Evolutionary conservation across 1,140 invertebrate genomes (phyloP), one percentile per base, ranked within the genome.

Genomic region (Drosophila ficusphila): DNA sequence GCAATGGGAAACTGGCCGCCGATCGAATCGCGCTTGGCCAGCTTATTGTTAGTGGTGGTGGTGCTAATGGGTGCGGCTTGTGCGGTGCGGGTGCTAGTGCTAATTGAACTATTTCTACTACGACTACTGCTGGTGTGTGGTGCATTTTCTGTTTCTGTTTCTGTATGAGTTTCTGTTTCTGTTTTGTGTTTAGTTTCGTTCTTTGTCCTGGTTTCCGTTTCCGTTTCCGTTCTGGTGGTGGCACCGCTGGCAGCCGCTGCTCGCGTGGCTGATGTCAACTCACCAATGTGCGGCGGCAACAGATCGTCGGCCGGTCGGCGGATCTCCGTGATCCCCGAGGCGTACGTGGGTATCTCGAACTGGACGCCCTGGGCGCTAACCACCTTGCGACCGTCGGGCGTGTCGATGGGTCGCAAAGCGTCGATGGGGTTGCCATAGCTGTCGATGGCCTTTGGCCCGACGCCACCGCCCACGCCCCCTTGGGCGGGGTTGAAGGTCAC

Each of bases 241-340:
- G 8, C 57, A 33, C 48, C 39, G 48, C 21, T 56, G 29, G 8
- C 57, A 36, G 48, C 25, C 46, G 58, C 39, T 62, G 56, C 16
- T 25, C 48, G 31, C 31, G 33, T 36, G 12, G 31, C 3, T 74
- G 54, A 6, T 74, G 54, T 77, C 33, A 90, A 90, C 90, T 91
- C 90, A 90, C 90, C 90, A 90, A 90, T 89, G 47, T 91, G 89
- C 73, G 90, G 90, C 54, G 90, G 90, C 75, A 91, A 74, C 67
- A 91, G 58, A 68, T 90, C 88, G 14, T 91, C 78, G 42, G 79
- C 56, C 5, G 90, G 90, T 51, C 90, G 75, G 31, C 79, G 75
- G 56, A 91, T 90, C 64, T 91, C 90, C 29, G 90, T 91, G 44
- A 91, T 91, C 62, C 90, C 90, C 41, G 90, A 91, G 11, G 90